Percentiles rank a stretch among this genome's conserved stretches.
These are phyloP conservation scores for Fregetta grallaria DNA, from an alignment of 2,113 vertebrate species.

Conservation along the genomic window DNA sequence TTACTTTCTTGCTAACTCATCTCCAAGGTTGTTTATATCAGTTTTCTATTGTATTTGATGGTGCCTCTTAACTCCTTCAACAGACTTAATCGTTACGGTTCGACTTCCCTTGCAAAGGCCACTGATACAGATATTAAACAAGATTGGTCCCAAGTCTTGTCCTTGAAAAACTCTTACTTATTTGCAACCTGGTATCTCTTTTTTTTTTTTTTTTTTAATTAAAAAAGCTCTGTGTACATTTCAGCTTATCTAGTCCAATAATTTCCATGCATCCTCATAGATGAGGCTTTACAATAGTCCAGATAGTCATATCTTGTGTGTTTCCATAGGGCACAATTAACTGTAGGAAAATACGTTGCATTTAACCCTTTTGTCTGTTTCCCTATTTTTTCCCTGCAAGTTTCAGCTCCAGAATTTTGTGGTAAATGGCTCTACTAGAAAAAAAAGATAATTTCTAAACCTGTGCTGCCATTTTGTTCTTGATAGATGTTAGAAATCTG, in stretches of 20 bases:
- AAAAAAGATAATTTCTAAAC: neutral
- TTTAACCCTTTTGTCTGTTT: neutral
- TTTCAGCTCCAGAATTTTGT: neutral
- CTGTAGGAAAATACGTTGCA: neutral
- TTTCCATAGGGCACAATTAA: neutral
- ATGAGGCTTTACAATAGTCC: neutral
- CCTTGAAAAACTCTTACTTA: neutral
- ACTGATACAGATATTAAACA: neutral
- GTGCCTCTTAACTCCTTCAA: neutral
- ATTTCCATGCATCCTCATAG: neutral
- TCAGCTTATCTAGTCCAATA: neutral
- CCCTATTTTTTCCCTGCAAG: neutral
- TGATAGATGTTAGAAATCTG: neutral
- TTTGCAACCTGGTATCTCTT: neutral
- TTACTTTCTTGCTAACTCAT: neutral
- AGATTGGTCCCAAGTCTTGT: neutral
- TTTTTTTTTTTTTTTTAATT: neutral
- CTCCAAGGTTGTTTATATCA: slow-evolving; percentile 17
- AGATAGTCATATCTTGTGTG: neutral
- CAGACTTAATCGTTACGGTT: neutral
- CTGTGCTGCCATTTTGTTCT: neutral
- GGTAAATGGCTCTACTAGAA: neutral
- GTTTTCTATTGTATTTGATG: slow-evolving; percentile 3
- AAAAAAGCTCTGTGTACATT: neutral
- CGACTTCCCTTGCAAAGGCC: neutral